A percentile compares a stretch with the other conserved stretches of the same genome.
These are phyloP conservation scores for Pararge aegeria DNA, from an alignment of 1,140 invertebrate species.

Conservation along the genomic window DNA sequence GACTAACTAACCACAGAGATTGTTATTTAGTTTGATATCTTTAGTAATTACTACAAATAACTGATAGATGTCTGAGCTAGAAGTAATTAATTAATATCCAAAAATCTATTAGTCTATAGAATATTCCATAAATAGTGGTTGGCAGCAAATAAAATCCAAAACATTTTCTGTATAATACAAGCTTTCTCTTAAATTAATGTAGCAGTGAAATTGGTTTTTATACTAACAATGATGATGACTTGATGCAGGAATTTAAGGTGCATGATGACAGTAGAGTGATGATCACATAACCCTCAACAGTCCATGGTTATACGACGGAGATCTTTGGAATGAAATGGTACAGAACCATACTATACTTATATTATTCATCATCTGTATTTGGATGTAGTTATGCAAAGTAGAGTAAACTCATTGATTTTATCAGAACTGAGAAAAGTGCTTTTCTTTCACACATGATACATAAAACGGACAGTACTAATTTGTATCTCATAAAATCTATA, in stretches of 20 bases:
- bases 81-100: too few relatives aligned
- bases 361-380: not conserved
- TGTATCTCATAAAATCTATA: too few relatives aligned
- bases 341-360: constrained; percentile 33
- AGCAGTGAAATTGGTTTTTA: not conserved
- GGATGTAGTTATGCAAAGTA: constrained; percentile 6
- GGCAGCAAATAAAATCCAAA: constrained; percentile 21
- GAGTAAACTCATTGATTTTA: not conserved
- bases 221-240: constrained; percentile 32
- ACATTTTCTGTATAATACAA: constrained; percentile 9
- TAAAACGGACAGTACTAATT: too few relatives aligned
- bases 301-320: constrained; percentile 47
- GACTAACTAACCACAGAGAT: too few relatives aligned
- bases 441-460: too few relatives aligned
- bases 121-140: not conserved
- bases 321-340: constrained; percentile 77
- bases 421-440: too few relatives aligned
- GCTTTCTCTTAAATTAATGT: constrained; percentile 3
- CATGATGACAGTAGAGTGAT: constrained; percentile 67
- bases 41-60: too few relatives aligned
- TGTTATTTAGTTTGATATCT: too few relatives aligned
- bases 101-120: not conserved
- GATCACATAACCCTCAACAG: constrained; percentile 51
- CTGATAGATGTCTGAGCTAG: too few relatives aligned
- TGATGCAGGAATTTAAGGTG: constrained; percentile 72